Conservation (phyloP, 2,113 vertebrate species). For the Arizona elegans region DNA sequence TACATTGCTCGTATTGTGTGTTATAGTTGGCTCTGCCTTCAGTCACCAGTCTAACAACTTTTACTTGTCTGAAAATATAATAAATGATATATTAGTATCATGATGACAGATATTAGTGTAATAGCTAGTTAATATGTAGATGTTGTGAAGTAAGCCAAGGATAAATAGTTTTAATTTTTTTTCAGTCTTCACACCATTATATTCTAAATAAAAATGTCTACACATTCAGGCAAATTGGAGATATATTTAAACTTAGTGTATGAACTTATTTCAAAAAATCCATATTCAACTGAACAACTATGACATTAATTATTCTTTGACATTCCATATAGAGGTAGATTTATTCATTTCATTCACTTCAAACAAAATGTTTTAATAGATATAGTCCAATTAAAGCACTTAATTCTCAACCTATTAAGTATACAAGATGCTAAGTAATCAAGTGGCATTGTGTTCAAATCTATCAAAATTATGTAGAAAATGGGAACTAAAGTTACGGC, state of each 20-base stretch:
- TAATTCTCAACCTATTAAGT: neutral
- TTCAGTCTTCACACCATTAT: too few species aligned
- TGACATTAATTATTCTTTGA: neutral
- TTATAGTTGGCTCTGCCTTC: neutral
- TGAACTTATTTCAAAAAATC: neutral
- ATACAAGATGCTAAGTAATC: neutral
- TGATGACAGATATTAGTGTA: neutral
- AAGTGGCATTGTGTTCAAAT: neutral
- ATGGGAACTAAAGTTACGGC: neutral
- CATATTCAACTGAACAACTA: neutral
- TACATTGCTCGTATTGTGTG: too few species aligned
- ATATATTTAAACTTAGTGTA: neutral
- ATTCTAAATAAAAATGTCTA: neutral
- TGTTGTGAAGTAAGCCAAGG: neutral
- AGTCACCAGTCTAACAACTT: neutral
- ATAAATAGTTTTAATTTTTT: neutral
- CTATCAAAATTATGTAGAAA: neutral
- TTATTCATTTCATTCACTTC: neutral
- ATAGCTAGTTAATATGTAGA: neutral
- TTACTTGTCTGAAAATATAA: neutral
- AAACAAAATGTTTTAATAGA: neutral
- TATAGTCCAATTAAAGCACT: neutral
- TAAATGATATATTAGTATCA: neutral
- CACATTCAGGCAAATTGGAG: neutral
- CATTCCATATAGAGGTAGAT: neutral